These are phyloP conservation scores for Rattus norvegicus DNA, from an alignment of 2,113 vertebrate genomes.

Conservation along the genomic window GRCr8 NC_086022.1:7732501-7733000, in stretches of 20 bases:
- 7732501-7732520: background rate
- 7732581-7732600: background rate
- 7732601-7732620: background rate
- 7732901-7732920: too few species aligned
- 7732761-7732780: background rate
- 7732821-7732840: background rate
- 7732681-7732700: background rate
- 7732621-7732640: background rate
- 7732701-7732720: background rate
- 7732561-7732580: too few species aligned
- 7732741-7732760: background rate
- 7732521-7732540: too few species aligned
- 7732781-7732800: background rate
- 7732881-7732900: too few species aligned
- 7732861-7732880: too few species aligned
- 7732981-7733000: too few species aligned
- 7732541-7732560: background rate
- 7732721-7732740: background rate
- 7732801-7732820: background rate
- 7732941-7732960: too few species aligned
- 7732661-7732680: background rate
- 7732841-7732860: too few species aligned
- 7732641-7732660: background rate
- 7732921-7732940: too few species aligned
- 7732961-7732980: too few species aligned